phyloP scores from a whole-genome alignment of 2,797 vertebrate species.

The Pangasius krempfi region DNA sequence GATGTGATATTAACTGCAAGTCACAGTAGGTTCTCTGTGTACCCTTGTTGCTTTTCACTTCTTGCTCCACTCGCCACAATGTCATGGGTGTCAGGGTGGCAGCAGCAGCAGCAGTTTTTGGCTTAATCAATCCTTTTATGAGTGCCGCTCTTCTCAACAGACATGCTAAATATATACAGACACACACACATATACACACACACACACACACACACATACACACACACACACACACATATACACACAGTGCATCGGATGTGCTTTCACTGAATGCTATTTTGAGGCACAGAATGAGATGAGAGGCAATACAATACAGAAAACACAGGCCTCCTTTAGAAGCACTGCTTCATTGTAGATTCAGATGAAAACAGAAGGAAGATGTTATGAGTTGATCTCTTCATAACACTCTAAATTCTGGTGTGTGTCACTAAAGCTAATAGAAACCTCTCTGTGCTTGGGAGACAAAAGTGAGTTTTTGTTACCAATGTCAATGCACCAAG shows the following conservation, averaged over 20 bases:
- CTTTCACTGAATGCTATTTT: slow-evolving; percentile 55
- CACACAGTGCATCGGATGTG: slow-evolving; percentile 34
- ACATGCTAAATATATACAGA: slow-evolving; percentile 53
- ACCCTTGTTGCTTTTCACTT: slow-evolving; percentile 1
- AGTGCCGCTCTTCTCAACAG: slow-evolving; percentile 41
- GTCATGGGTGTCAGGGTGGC: slow-evolving; percentile 18
- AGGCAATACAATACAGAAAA: slow-evolving; percentile 54
- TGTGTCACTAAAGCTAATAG: background rate
- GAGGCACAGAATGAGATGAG: slow-evolving; percentile 51
- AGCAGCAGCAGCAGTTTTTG: slow-evolving; percentile 21
- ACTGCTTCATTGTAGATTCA: slow-evolving; percentile 41
- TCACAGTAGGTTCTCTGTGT: background rate
- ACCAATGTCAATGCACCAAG: background rate
- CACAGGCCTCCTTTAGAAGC: slow-evolving; percentile 23
- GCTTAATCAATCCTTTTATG: slow-evolving; percentile 53
- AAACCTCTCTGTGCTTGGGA: background rate
- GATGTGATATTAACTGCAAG: background rate
- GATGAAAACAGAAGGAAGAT: slow-evolving; percentile 22
- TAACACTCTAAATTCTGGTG: background rate
- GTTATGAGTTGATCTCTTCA: slow-evolving; percentile 4
- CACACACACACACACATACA: too few relatives aligned
- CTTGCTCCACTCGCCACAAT: background rate
- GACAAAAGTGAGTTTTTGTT: background rate
- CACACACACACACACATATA: slow-evolving; percentile 24
- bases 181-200: too few relatives aligned